Evolutionary conservation across 2,888 invertebrate genomes (phyloP).

Genomic region (Bimastos eiseni): DNA sequence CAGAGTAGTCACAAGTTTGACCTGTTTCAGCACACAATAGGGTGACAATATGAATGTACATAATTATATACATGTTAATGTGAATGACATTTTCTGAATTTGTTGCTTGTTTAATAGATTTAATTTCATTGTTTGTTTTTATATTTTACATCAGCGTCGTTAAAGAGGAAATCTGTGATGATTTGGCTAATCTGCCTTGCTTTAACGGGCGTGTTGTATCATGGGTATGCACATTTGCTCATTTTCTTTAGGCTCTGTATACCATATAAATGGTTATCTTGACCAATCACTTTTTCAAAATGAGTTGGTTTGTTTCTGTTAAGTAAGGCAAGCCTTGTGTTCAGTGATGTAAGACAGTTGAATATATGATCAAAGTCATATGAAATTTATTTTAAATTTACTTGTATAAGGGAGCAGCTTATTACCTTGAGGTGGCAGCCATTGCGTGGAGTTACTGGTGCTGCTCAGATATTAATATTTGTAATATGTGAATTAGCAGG

Average conservation of each 20-base stretch:
- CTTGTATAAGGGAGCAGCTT: no score
- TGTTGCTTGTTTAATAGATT: background rate
- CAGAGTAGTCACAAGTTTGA: no score
- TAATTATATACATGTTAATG: background rate
- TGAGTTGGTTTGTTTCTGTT: no score
- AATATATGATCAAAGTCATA: no score
- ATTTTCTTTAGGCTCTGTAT: background rate
- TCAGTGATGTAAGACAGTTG: no score
- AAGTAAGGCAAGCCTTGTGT: no score
- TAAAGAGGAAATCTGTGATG: conserved; percentile 96
- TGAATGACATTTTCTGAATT: background rate
- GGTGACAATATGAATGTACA: no score
- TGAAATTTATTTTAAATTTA: no score
- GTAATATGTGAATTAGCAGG: background rate
- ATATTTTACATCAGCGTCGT: conserved; percentile 76
- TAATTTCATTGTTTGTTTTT: background rate
- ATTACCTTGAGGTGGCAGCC: no score
- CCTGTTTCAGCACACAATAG: no score
- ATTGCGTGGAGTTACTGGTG: background rate
- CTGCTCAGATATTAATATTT: conserved; percentile 1
- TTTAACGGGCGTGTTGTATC: conserved; percentile 96
- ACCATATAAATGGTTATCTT: background rate
- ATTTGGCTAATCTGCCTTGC: conserved; percentile 90
- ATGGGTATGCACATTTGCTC: conserved; percentile 69
- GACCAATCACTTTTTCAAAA: background rate